These are phyloP conservation scores for Desoria tigrina DNA, from an alignment of 2,888 invertebrate genomes.

Conservation along the genomic window DNA sequence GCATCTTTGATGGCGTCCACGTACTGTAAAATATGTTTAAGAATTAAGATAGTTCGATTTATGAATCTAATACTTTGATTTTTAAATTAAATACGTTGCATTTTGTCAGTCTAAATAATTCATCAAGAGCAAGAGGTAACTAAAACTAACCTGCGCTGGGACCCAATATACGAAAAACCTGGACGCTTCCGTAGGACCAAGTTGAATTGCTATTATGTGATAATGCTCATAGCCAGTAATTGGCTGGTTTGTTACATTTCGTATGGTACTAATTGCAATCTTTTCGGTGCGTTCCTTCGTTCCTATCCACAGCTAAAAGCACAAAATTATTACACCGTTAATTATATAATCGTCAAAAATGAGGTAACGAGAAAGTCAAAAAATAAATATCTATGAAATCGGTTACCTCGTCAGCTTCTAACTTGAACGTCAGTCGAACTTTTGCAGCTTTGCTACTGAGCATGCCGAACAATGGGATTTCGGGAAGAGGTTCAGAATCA, in stretches of 20 bases:
- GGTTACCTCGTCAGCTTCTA: constrained; percentile 70
- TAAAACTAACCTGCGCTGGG: constrained; percentile 67
- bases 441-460: constrained; percentile 85
- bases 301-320: constrained; percentile 75
- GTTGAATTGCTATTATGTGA: constrained; percentile 79
- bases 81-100: too few species aligned
- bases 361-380: constrained; percentile 55
- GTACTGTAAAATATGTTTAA: constrained; percentile 61
- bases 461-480: constrained; percentile 82
- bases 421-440: constrained; percentile 86
- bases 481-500: constrained; percentile 77
- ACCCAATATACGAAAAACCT: constrained; percentile 94
- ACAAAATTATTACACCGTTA: background rate
- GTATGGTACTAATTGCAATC: constrained; percentile 85
- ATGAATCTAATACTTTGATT: too few species aligned
- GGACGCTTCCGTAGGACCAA: constrained; percentile 88
- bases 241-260: constrained; percentile 75
- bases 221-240: constrained; percentile 87
- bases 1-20: constrained; percentile 88
- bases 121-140: background rate
- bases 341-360: too few species aligned
- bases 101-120: too few species aligned
- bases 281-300: constrained; percentile 92
- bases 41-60: too few species aligned
- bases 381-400: background rate